A percentile compares a stretch with the other conserved stretches of the same genome.
Evolutionary conservation across 2,113 vertebrate species (phyloP).

Genomic region (Leucoraja erinaceus): DNA sequence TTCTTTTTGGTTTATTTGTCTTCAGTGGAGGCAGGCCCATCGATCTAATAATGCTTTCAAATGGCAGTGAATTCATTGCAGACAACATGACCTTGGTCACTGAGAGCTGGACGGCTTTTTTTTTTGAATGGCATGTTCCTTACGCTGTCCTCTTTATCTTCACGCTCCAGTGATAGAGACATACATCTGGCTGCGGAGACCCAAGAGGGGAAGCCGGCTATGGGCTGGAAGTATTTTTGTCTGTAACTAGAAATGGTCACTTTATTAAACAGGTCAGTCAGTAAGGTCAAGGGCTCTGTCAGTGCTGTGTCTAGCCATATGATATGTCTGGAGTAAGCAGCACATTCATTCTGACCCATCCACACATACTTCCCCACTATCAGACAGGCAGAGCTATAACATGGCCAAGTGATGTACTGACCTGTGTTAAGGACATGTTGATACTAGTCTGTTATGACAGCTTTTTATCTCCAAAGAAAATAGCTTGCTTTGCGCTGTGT

Average conservation of each 20-base stretch:
- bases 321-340: constrained; percentile 53
- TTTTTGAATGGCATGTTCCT: constrained; percentile 18
- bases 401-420: constrained; percentile 43
- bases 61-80: not conserved
- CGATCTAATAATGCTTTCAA: constrained; percentile 30
- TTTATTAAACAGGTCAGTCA: constrained; percentile 51
- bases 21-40: constrained; percentile 20
- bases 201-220: constrained; percentile 40
- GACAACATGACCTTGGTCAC: constrained; percentile 34
- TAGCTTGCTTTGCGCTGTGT: constrained; percentile 46
- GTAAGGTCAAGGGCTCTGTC: constrained; percentile 53
- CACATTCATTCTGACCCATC: constrained; percentile 46
- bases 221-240: constrained; percentile 50
- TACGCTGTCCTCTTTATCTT: constrained; percentile 26
- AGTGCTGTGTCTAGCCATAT: constrained; percentile 50
- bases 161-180: constrained; percentile 15
- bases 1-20: constrained; percentile 31
- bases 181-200: constrained; percentile 29
- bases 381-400: constrained; percentile 39
- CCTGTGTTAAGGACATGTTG: constrained; percentile 46
- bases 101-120: constrained; percentile 5
- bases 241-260: constrained; percentile 53
- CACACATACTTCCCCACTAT: constrained; percentile 45
- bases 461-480: constrained; percentile 51
- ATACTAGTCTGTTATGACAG: constrained; percentile 51